Evolutionary conservation across 2,113 vertebrate genomes (phyloP), one percentile per base, ranked within the genome.

Genomic region (Bambusicola thoracicus): DNA sequence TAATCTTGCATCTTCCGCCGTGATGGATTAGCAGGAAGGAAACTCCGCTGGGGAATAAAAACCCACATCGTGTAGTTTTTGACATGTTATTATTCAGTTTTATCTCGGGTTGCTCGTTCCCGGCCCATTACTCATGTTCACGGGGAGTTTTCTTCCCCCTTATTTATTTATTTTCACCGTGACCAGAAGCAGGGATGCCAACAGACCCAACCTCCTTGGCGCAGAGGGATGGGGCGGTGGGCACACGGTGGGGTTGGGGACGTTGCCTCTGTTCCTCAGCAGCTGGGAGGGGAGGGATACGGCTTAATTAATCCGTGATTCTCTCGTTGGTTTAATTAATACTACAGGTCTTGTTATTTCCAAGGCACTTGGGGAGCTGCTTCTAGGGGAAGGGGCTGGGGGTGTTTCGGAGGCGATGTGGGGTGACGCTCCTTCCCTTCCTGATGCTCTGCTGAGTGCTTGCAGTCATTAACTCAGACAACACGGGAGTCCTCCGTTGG

Each of bases 61-160:
- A 98, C 97, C 98, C 97, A 98, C 97, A 97, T 98, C 97, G 97
- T 98, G 97, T 98, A 97, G 95, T 95, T 98, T 97, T 96, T 98
- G 98, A 98, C 97, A 61, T 46, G 94, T 98, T 98, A 98, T 98
- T 98, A 98, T 98, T 98, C 98, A 98, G 97, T 98, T 98, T 98
- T 98, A 98, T 98, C 98, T 98, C 36, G 34, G 58, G 97, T 66
- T 97, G 97, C 96, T 97, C 97, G 89, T 97, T 97, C 96, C 93
- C 89, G 96, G 96, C 90, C 97, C 97, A 98, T 98, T 98, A 98
- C 97, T 98, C 98, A 98, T 97, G 91, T 89, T 97, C 97, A 85
- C 83, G 38, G 95, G 95, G 87, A 95, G 89, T 96, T 95, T 96
- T 86, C 81, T 92, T 75, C 58, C 58, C 43, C 56, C 85, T 85